Conservation (phyloP, 2,113 vertebrate species). For the Trematomus loennbergii region DNA sequence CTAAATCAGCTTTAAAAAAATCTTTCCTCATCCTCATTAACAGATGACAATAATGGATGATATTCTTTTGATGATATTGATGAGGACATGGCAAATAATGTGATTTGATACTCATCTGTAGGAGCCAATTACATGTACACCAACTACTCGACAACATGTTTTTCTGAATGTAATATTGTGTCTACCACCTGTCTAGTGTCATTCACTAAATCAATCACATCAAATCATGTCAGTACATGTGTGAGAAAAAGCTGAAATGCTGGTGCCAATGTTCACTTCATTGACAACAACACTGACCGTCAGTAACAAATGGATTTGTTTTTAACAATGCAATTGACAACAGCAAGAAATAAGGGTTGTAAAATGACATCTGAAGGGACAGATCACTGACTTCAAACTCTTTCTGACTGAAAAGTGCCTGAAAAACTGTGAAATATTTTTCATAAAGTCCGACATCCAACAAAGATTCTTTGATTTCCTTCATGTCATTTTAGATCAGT, state of each 20-base stretch:
- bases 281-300: background rate
- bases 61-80: background rate
- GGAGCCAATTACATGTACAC: too few species aligned
- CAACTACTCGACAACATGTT: background rate
- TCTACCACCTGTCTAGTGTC: background rate
- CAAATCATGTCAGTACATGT: background rate
- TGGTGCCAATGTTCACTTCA: background rate
- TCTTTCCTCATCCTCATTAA: background rate
- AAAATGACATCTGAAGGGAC: slow-evolving; percentile 17
- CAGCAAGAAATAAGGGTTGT: background rate
- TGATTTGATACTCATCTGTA: background rate
- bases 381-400: slow-evolving; percentile 16
- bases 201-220: slow-evolving; percentile 5
- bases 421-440: background rate
- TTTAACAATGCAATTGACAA: slow-evolving; percentile 6
- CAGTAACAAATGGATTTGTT: slow-evolving; percentile 7
- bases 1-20: slow-evolving; percentile 12
- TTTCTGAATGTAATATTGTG: background rate
- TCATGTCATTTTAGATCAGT: background rate
- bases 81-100: background rate
- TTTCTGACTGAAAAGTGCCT: background rate
- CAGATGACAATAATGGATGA: background rate
- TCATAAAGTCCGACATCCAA: background rate
- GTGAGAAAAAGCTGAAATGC: background rate
- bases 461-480: background rate